Percentiles rank a stretch among this genome's conserved stretches.
Conservation (phyloP, 2,888 invertebrate genomes). For the Steinernema hermaphroditum region DNA sequence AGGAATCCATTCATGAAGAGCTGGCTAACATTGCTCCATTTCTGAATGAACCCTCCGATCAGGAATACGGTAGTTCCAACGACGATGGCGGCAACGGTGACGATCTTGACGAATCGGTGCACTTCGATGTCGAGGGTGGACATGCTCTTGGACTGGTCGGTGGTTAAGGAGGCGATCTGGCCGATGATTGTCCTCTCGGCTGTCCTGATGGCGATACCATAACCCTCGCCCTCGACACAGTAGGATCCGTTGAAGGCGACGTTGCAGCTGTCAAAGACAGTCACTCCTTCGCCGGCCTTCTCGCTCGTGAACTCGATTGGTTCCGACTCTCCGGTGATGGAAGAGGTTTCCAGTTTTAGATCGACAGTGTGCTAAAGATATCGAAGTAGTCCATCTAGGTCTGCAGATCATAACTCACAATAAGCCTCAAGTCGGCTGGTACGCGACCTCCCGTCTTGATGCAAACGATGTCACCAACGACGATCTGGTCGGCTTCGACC, state of each 20-base stretch:
- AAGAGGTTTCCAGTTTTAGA: slow-evolving; percentile 56
- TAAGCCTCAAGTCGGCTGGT: slow-evolving; percentile 53
- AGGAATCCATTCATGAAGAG: slow-evolving; percentile 52
- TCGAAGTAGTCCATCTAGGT: not conserved
- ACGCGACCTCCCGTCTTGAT: slow-evolving; percentile 54
- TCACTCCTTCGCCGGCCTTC: slow-evolving; percentile 24
- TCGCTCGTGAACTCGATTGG: slow-evolving; percentile 33
- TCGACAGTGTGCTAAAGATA: slow-evolving; percentile 44
- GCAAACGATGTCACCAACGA: slow-evolving; percentile 56
- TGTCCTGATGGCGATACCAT: slow-evolving; percentile 54
- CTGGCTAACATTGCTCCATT: slow-evolving; percentile 47
- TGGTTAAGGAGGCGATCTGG: slow-evolving; percentile 55
- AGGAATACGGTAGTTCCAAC: slow-evolving; percentile 50
- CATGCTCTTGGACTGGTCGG: slow-evolving; percentile 46
- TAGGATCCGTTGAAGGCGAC: slow-evolving; percentile 42
- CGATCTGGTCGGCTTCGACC: slow-evolving; percentile 53
- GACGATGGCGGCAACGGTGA: slow-evolving; percentile 51
- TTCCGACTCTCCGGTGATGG: slow-evolving; percentile 38
- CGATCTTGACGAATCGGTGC: slow-evolving; percentile 52
- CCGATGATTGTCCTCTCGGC: slow-evolving; percentile 53
- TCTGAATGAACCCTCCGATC: slow-evolving; percentile 49
- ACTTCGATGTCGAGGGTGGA: slow-evolving; percentile 51
- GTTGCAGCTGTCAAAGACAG: slow-evolving; percentile 51
- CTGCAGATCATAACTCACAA: too few species aligned
- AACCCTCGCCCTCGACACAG: slow-evolving; percentile 60